Evolutionary conservation across 2,113 vertebrate genomes (phyloP), one percentile per base, ranked within the genome.

Genomic region (Xenopus borealis): DNA sequence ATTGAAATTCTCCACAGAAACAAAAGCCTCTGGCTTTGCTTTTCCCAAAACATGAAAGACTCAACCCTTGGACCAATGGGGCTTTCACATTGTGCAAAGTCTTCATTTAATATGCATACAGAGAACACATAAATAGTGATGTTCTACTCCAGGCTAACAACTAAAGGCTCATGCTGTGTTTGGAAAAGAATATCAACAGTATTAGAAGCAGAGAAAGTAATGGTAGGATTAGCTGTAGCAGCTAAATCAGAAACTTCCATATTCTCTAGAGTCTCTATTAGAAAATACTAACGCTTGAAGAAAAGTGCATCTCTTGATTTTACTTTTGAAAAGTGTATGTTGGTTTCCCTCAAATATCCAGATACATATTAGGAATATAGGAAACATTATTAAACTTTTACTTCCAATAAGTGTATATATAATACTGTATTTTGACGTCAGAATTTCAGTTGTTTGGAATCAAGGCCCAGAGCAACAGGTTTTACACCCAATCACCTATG

Each of bases 71-170:
- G 27, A 61, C 58, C 58, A 61, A 61, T 61, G 18, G 55, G 18
- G 18, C 6, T 61, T 61, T 61, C 19, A 7, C 19, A 23, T 61
- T 23, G 18, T 61, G 58, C 18, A 61, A 27, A 23, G 10, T 3
- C 58, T 61, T 61, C 14, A 55, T 55, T 55, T 20, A 23, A 16
- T 19, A 61, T 61, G 58, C 58, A 61, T 23, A 61, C 20, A 20
- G 58, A 61, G 58, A 61, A 27, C 58, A 27, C 19, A 61, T 61
- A 19, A 61, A 61, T 61, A 61, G 58, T 61, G 58, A 61, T 61
- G 18, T 61, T 61, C 58, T 61, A 27, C 58, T 61, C 58, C 58
- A 61, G 58, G 58, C 58, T 23, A 61, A 13, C 18, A 61, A 61
- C 18, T 61, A 61, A 61, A 61, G 55, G 58, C 58, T 18, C 58